Conservation (phyloP, 1,140 invertebrate genomes). For the Apis cerana region DNA sequence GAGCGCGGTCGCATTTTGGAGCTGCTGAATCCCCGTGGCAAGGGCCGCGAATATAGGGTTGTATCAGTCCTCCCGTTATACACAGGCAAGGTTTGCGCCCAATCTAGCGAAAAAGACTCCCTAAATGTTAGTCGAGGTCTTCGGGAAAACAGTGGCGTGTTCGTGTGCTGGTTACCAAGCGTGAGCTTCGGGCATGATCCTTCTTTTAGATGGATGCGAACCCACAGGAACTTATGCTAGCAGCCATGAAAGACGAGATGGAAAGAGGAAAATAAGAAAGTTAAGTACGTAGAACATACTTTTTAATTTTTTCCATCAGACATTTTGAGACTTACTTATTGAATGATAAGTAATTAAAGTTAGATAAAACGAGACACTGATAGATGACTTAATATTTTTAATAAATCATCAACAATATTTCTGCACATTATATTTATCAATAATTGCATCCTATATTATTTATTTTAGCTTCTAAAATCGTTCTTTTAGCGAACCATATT, state of each 20-base stretch:
- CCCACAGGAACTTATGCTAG: neutral
- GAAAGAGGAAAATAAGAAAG: neutral
- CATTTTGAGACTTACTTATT: too few relatives aligned
- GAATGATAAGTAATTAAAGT: too few relatives aligned
- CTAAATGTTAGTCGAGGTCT: neutral
- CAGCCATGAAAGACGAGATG: neutral
- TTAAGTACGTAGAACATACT: too few relatives aligned
- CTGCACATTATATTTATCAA: too few relatives aligned
- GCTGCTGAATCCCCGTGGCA: neutral
- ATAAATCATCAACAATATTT: too few relatives aligned
- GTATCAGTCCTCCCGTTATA: neutral
- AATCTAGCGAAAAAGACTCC: conserved; percentile 46
- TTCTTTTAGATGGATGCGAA: neutral
- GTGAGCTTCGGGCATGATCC: neutral
- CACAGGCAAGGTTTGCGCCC: neutral
- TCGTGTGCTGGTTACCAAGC: neutral
- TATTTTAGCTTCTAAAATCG: too few relatives aligned
- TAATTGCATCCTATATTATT: too few relatives aligned
- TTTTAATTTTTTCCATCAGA: too few relatives aligned
- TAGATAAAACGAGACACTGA: too few relatives aligned
- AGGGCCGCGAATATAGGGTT: conserved; percentile 7
- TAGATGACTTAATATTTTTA: too few relatives aligned
- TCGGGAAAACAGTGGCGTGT: neutral
- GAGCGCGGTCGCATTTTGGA: conserved; percentile 6
- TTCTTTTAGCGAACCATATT: too few relatives aligned